Evolutionary conservation across 2,113 vertebrate species (phyloP).

Genomic region (Syngnathoides biaculeatus): DNA sequence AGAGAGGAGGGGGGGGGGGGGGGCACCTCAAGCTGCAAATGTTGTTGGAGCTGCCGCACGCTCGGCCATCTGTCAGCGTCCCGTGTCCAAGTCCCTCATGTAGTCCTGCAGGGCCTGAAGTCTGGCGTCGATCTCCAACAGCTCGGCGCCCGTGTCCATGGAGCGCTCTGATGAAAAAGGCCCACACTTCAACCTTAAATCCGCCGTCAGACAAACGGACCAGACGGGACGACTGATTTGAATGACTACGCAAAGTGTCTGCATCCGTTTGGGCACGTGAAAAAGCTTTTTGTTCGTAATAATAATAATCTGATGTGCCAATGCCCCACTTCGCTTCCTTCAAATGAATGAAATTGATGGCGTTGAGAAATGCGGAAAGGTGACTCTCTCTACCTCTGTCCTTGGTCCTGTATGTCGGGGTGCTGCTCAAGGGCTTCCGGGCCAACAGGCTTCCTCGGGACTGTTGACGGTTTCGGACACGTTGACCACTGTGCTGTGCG

Average conservation of each 20-base stretch:
- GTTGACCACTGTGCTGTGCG: slow-evolving; percentile 8
- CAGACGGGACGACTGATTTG: too few species aligned
- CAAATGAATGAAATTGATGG: not conserved
- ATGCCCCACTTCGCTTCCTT: too few species aligned
- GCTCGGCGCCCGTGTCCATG: slow-evolving; percentile 74
- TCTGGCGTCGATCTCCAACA: slow-evolving; percentile 87
- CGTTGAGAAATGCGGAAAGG: not conserved
- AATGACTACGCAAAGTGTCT: too few species aligned
- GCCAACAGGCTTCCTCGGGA: slow-evolving; percentile 54
- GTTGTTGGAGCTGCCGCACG: not conserved
- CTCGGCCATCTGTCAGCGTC: slow-evolving; percentile 54
- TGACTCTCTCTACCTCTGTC: slow-evolving; percentile 47
- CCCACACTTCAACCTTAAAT: too few species aligned
- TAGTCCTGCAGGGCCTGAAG: slow-evolving; percentile 90
- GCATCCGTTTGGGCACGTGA: too few species aligned
- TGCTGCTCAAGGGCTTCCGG: slow-evolving; percentile 72
- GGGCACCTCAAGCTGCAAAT: not conserved
- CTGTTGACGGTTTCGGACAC: slow-evolving; percentile 37
- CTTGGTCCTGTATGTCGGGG: slow-evolving; percentile 64
- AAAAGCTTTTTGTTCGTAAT: too few species aligned
- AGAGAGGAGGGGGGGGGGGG: too few species aligned
- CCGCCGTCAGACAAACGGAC: too few species aligned
- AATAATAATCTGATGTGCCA: too few species aligned
- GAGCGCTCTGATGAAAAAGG: slow-evolving; percentile 70
- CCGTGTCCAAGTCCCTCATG: slow-evolving; percentile 84